Evolutionary conservation across 2,113 vertebrate species (phyloP).

Genomic region (Boulengeromyrus knoepffleri): DNA sequence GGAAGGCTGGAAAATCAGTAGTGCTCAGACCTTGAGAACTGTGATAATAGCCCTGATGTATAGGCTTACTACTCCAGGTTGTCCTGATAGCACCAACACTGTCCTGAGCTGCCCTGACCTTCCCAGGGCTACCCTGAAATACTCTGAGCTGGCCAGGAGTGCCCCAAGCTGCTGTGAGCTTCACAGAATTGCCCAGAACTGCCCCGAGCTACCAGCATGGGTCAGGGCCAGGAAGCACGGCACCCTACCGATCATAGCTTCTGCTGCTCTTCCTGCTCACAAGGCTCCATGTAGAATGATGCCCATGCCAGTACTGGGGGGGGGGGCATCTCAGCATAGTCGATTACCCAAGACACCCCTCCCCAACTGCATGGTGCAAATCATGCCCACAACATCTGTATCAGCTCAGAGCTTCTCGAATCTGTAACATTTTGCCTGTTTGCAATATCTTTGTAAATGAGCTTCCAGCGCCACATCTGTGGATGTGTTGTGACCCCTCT

Average conservation of each 20-base stretch:
- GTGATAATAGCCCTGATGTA: background rate
- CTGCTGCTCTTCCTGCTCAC: background rate
- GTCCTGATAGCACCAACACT: background rate
- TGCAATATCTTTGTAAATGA: background rate
- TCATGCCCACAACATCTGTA: background rate
- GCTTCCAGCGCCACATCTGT: background rate
- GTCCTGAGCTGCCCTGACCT: background rate
- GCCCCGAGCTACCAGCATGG: background rate
- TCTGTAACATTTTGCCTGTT: background rate
- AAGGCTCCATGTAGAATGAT: background rate
- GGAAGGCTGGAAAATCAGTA: background rate
- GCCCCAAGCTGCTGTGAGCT: background rate
- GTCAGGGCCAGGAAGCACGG: background rate
- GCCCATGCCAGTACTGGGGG: background rate
- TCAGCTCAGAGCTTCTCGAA: background rate
- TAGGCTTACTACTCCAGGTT: background rate
- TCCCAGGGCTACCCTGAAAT: background rate
- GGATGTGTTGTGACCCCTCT: background rate
- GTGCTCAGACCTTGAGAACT: background rate
- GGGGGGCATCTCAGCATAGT: background rate
- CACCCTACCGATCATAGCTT: background rate
- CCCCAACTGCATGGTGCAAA: background rate
- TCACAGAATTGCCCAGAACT: background rate
- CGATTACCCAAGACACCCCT: background rate
- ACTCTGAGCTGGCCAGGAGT: background rate